phyloP scores from a whole-genome alignment of 1,140 invertebrate genomes.

The Bicyclus anynana region DNA sequence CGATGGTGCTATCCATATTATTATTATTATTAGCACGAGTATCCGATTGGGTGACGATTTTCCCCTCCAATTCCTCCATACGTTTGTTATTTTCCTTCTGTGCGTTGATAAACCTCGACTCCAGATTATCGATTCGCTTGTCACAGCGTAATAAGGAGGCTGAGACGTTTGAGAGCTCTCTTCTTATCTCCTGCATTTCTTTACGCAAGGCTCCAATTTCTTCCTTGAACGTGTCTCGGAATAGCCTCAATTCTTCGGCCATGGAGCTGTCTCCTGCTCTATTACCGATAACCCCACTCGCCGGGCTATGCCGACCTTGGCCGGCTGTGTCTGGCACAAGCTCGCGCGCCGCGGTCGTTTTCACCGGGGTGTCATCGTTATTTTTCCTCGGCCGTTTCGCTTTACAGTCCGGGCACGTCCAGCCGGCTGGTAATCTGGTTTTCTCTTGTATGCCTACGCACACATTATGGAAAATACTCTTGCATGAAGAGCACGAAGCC shows the following conservation, averaged over 20 bases:
- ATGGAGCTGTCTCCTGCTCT: neutral
- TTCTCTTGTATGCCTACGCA: neutral
- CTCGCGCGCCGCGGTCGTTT: neutral
- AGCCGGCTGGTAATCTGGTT: neutral
- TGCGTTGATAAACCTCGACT: neutral
- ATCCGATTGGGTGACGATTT: too few species aligned
- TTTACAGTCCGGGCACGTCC: conserved; percentile 10
- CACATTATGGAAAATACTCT: neutral
- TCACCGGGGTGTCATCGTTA: neutral
- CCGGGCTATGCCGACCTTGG: neutral
- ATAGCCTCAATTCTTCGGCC: neutral
- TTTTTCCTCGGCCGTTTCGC: neutral
- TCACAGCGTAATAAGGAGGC: neutral
- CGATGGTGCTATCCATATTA: neutral
- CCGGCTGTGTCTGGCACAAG: neutral
- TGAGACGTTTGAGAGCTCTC: conserved; percentile 5
- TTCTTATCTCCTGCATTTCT: conserved; percentile 2
- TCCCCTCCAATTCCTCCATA: neutral
- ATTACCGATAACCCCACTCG: neutral
- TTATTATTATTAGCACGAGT: too few species aligned
- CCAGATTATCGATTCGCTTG: conserved; percentile 3
- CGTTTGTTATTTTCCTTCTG: neutral
- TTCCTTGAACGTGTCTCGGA: neutral
- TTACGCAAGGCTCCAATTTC: neutral
- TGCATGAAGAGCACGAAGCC: neutral